A percentile compares a stretch with the other conserved stretches of the same genome.
Conservation (phyloP, 2,888 invertebrate genomes). For the Apodemia hepburni region DNA sequence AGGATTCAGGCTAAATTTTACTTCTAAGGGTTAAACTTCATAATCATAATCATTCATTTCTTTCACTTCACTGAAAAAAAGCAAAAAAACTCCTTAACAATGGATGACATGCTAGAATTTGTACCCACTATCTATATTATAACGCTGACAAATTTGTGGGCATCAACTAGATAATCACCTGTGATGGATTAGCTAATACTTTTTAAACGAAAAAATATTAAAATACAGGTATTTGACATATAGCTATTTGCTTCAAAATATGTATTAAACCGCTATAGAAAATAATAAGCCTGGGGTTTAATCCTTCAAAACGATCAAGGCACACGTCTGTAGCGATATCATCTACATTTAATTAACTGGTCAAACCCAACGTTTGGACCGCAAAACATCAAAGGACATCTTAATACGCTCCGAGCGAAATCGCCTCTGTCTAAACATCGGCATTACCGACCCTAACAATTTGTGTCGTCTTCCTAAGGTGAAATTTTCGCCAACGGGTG, state of each 20-base stretch:
- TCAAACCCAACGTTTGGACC: slow-evolving; percentile 57
- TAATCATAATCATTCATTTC: no score
- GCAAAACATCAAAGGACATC: slow-evolving; percentile 74
- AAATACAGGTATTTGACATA: no score
- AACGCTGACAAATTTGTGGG: no score
- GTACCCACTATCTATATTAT: no score
- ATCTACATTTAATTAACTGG: slow-evolving; percentile 68
- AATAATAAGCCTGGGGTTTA: slow-evolving; percentile 28
- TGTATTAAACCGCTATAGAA: slow-evolving; percentile 30
- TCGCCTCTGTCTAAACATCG: slow-evolving; percentile 63
- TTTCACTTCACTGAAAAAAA: no score
- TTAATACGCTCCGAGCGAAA: slow-evolving; percentile 72
- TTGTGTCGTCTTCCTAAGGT: slow-evolving; percentile 56
- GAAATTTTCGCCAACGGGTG: slow-evolving; percentile 58
- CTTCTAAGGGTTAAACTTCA: no score
- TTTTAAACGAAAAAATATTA: no score
- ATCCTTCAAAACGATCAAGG: slow-evolving; percentile 51
- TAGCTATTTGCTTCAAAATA: slow-evolving; percentile 35
- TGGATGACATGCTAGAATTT: no score
- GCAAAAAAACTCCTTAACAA: no score
- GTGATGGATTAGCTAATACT: no score
- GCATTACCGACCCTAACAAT: slow-evolving; percentile 54
- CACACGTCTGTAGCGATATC: slow-evolving; percentile 49
- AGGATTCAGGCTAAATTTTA: no score
- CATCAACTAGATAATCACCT: no score